These are phyloP conservation scores for Neotoxoptera formosana DNA, from an alignment of 1,140 invertebrate genomes.

Conservation along the genomic window DNA sequence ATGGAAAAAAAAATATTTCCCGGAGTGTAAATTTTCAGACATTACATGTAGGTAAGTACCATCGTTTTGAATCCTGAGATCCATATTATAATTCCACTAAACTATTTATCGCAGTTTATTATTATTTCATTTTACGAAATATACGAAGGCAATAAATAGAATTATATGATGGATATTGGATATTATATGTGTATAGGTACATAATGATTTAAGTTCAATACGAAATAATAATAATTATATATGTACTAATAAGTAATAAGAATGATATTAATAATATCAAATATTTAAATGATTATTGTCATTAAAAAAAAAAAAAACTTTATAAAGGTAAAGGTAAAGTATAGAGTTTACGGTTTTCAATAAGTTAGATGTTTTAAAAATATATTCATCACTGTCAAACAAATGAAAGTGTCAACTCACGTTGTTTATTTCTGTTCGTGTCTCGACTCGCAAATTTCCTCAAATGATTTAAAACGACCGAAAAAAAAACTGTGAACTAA, in stretches of 20 bases:
- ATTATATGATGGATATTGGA: background rate
- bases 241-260: background rate
- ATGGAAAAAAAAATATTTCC: background rate
- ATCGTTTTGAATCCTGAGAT: background rate
- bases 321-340: too few relatives aligned
- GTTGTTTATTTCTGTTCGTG: background rate
- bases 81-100: background rate
- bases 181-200: too few relatives aligned
- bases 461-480: background rate
- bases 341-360: background rate
- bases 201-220: background rate
- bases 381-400: slow-evolving; percentile 5
- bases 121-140: background rate
- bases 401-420: background rate
- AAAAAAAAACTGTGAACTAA: too few relatives aligned
- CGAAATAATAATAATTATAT: background rate
- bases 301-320: too few relatives aligned
- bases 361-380: slow-evolving; percentile 5
- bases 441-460: background rate
- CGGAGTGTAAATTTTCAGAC: background rate
- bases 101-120: background rate
- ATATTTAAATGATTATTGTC: background rate
- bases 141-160: background rate
- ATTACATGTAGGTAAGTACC: background rate
- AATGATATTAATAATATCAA: background rate